Evolutionary conservation across 2,888 invertebrate species (phyloP).

Genomic region (Ectemnius continuus): DNA sequence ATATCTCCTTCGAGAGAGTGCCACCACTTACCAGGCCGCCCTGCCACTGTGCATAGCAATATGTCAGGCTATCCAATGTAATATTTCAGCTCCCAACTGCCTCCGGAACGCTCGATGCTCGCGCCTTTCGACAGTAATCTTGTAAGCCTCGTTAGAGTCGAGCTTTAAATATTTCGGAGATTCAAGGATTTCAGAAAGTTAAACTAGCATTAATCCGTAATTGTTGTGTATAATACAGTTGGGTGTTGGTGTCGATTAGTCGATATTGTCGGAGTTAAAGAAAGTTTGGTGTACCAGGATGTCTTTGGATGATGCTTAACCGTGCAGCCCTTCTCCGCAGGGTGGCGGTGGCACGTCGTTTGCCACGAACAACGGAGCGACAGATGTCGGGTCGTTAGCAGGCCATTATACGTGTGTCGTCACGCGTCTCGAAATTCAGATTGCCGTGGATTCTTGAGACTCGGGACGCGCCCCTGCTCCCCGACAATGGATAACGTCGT

Average conservation of each 20-base stretch:
- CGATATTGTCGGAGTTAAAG: background rate
- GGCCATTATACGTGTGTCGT: constrained; percentile 69
- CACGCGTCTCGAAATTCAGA: constrained; percentile 63
- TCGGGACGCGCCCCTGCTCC: constrained; percentile 28
- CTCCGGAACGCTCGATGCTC: no score
- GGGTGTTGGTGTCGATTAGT: background rate
- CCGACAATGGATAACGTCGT: constrained; percentile 53
- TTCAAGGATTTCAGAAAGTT: no score
- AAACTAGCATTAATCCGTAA: no score
- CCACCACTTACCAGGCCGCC: background rate
- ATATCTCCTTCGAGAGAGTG: constrained; percentile 15
- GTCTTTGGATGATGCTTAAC: constrained; percentile 20
- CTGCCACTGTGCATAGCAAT: constrained; percentile 13
- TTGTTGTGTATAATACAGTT: no score
- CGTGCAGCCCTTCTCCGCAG: constrained; percentile 15
- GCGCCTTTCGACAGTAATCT: no score
- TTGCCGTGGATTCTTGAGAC: constrained; percentile 56
- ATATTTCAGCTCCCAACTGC: constrained; percentile 15
- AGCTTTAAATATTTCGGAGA: no score
- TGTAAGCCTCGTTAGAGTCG: no score
- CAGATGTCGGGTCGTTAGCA: constrained; percentile 65
- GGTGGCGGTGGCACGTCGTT: constrained; percentile 43
- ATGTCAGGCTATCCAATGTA: constrained; percentile 2
- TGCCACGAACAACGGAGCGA: constrained; percentile 45
- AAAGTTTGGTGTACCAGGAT: background rate